Percentiles rank a stretch among this genome's conserved stretches.
These are phyloP conservation scores for Paramormyrops kingsleyae DNA, from an alignment of 2,113 vertebrate species.

Conservation along the genomic window DNA sequence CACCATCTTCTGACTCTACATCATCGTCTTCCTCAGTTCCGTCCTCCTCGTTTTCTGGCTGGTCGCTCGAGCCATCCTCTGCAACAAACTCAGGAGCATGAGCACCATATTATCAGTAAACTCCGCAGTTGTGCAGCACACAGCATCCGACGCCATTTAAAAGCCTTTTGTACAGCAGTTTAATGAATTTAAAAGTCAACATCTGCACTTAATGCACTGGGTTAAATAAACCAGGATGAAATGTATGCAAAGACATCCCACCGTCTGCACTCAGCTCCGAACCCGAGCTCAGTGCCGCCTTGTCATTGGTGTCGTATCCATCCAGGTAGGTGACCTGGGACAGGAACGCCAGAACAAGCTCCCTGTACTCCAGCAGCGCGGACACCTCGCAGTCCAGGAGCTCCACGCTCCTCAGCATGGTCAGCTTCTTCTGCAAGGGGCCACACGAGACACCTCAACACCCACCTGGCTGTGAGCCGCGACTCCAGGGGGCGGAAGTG, in stretches of 20 bases:
- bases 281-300: constrained; percentile 67
- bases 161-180: no score
- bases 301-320: constrained; percentile 65
- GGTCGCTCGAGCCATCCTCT: not conserved
- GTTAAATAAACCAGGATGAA: not conserved
- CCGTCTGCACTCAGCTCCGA: constrained; percentile 55
- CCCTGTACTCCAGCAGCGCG: constrained; percentile 50
- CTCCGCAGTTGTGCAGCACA: not conserved
- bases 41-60: not conserved
- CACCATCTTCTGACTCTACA: not conserved
- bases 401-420: constrained; percentile 64
- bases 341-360: constrained; percentile 66
- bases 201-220: no score
- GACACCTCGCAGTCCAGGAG: constrained; percentile 60
- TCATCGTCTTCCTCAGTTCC: not conserved
- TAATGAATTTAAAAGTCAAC: no score
- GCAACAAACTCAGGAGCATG: not conserved
- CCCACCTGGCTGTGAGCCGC: no score
- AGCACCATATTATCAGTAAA: not conserved
- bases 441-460: not conserved
- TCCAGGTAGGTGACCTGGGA: constrained; percentile 70
- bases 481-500: not conserved
- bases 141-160: no score
- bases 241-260: constrained; percentile 23
- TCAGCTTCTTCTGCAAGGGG: constrained; percentile 60